These are phyloP conservation scores for Synergus itoensis DNA, from an alignment of 2,888 invertebrate species.

Conservation along the genomic window DNA sequence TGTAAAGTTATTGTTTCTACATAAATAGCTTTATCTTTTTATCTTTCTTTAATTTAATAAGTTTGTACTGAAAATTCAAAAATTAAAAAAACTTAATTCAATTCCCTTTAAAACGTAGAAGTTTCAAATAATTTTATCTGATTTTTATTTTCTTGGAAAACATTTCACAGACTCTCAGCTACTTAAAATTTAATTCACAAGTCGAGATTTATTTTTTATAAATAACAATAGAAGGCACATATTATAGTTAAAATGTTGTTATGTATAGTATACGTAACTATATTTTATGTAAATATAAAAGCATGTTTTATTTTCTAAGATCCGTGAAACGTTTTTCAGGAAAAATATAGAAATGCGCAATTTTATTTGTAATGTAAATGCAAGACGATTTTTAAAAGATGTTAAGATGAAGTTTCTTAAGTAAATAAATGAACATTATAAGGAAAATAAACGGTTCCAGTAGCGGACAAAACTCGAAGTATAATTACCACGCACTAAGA, in stretches of 20 bases:
- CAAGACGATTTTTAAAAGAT: slow-evolving; percentile 8
- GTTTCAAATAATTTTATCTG: not conserved
- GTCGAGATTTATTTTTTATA: not conserved
- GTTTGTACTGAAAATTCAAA: slow-evolving; percentile 34
- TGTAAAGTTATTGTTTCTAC: slow-evolving; percentile 30
- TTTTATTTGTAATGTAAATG: slow-evolving; percentile 20
- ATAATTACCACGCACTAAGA: slow-evolving; percentile 41
- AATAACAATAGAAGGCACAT: no score
- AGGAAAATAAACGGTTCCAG: not conserved
- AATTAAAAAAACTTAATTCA: not conserved
- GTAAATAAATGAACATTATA: not conserved
- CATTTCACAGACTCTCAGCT: not conserved
- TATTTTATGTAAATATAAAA: not conserved
- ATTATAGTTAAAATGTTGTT: no score
- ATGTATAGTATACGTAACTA: not conserved
- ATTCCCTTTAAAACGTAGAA: not conserved
- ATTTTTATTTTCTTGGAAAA: not conserved
- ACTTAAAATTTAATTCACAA: not conserved
- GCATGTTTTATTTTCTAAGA: not conserved
- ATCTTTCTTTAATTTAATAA: slow-evolving; percentile 1
- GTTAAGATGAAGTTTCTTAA: slow-evolving; percentile 20
- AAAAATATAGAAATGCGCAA: slow-evolving; percentile 18
- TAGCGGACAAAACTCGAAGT: slow-evolving; percentile 23
- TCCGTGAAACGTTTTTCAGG: slow-evolving; percentile 1
- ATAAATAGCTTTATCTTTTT: not conserved